Evolutionary conservation across 92 coral and sea anemone genomes (phyloP).

Genomic region (Virgularia gustaviana): DNA sequence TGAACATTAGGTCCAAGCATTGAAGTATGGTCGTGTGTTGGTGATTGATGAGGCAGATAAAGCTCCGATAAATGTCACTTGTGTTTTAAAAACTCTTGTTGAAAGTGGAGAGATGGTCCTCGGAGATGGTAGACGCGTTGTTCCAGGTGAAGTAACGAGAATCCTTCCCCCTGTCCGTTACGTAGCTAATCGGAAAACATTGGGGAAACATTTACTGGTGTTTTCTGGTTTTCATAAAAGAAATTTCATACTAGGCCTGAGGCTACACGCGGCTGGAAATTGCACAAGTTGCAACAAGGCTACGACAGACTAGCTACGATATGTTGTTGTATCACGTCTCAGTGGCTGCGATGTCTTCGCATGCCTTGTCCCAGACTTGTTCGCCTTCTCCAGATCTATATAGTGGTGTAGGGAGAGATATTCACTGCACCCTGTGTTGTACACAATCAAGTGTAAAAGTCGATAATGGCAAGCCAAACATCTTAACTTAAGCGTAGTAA

Average conservation of each 20-base stretch:
- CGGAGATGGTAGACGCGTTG: constrained; percentile 93
- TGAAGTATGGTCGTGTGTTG: constrained; percentile 93
- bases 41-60: constrained; percentile 98
- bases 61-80: constrained; percentile 96
- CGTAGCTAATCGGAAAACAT: neutral
- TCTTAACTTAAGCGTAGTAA: too few species aligned
- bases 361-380: too few species aligned
- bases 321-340: too few species aligned
- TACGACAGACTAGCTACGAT: too few species aligned
- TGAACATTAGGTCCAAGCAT: constrained; percentile 96
- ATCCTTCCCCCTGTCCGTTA: neutral
- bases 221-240: neutral
- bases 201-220: neutral
- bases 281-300: neutral
- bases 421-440: too few species aligned
- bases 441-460: too few species aligned
- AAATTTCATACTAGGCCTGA: too few species aligned
- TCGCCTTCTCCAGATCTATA: too few species aligned
- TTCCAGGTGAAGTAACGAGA: constrained; percentile 59
- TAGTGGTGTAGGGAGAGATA: too few species aligned
- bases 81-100: constrained; percentile 84
- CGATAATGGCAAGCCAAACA: too few species aligned
- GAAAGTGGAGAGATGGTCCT: constrained; percentile 95
- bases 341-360: too few species aligned
- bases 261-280: too few species aligned